Evolutionary conservation across 1,140 invertebrate species (phyloP).

Genomic region (Rhyacophila brunnea): DNA sequence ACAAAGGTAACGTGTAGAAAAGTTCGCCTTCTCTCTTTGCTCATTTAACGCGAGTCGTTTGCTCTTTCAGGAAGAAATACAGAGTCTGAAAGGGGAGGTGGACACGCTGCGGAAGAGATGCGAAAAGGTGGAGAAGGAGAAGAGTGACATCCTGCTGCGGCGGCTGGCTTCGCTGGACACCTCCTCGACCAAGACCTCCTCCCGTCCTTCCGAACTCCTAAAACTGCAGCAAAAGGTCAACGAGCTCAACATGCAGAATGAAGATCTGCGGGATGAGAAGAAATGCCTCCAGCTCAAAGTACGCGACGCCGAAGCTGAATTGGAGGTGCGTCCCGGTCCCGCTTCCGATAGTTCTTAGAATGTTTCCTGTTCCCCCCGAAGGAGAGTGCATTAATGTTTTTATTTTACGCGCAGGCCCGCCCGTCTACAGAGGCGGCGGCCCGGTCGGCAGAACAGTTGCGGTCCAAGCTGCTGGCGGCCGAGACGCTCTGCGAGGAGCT

Average conservation of each 20-base stretch:
- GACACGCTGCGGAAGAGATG: constrained; percentile 69
- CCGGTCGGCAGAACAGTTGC: constrained; percentile 65
- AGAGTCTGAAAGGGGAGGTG: constrained; percentile 67
- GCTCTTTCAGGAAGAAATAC: constrained; percentile 63
- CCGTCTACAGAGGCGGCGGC: constrained; percentile 56
- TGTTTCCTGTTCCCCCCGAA: no score
- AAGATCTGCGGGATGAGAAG: constrained; percentile 80
- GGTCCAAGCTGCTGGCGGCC: constrained; percentile 77
- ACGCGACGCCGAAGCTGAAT: constrained; percentile 69
- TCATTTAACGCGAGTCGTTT: no score
- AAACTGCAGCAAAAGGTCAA: constrained; percentile 80
- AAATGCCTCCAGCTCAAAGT: constrained; percentile 69
- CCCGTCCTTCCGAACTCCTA: constrained; percentile 63
- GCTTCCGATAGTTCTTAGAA: no score
- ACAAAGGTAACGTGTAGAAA: no score
- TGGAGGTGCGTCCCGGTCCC: constrained; percentile 55
- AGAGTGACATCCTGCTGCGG: constrained; percentile 79
- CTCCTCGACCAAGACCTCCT: constrained; percentile 66
- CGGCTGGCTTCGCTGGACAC: constrained; percentile 74
- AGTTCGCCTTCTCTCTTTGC: no score
- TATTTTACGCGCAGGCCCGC: constrained; percentile 40
- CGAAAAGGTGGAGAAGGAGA: constrained; percentile 80
- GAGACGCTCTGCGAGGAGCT: constrained; percentile 89
- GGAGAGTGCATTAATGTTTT: neutral
- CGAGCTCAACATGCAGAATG: constrained; percentile 73